A percentile compares a stretch with the other conserved stretches of the same genome.
Evolutionary conservation across 2,888 invertebrate genomes (phyloP).

Genomic region (Mantis religiosa): DNA sequence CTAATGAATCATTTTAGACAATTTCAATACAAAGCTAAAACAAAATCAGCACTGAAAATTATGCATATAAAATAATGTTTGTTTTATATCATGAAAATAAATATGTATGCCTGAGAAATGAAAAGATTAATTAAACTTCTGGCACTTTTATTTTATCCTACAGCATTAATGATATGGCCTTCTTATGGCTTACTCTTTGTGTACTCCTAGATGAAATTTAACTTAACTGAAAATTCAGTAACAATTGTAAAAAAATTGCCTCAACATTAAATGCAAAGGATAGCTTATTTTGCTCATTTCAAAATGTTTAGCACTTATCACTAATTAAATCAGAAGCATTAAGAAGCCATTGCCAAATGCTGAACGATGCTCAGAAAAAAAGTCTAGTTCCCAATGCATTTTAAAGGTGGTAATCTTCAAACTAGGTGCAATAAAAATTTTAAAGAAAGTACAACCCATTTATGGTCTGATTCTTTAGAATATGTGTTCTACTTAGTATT

Average conservation of each 20-base stretch:
- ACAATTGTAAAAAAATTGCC: background rate
- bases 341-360: background rate
- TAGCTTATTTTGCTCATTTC: background rate
- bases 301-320: background rate
- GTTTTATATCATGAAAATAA: background rate
- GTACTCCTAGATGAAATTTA: background rate
- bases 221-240: background rate
- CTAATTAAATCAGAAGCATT: background rate
- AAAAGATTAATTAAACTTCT: background rate
- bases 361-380: background rate
- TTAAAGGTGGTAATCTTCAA: background rate
- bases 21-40: background rate
- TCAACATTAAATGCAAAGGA: background rate
- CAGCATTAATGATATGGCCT: background rate
- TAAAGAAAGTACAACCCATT: background rate
- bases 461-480: background rate
- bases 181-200: background rate
- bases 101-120: background rate
- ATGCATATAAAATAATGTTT: background rate
- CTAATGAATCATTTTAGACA: background rate
- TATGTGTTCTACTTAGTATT: background rate
- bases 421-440: background rate
- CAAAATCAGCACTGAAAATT: background rate
- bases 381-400: background rate
- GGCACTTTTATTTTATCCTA: background rate